These are phyloP conservation scores for Girardinus metallicus DNA, from an alignment of 2,797 vertebrate genomes.

Conservation along the genomic window DNA sequence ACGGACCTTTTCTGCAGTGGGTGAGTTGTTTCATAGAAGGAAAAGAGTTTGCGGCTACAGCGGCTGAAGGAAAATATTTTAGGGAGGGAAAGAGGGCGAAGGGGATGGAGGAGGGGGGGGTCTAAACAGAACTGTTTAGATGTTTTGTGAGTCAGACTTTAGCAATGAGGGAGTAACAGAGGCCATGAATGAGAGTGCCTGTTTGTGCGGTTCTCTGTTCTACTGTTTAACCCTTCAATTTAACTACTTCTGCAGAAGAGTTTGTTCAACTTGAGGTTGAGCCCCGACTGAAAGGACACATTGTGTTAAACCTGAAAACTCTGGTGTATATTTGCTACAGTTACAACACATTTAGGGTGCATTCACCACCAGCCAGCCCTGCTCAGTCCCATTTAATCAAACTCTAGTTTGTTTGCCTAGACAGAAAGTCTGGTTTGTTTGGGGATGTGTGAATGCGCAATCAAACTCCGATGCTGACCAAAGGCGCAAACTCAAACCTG, in stretches of 20 bases:
- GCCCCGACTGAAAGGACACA: conserved; percentile 43
- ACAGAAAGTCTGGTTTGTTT: too few relatives aligned
- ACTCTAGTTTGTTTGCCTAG: too few relatives aligned
- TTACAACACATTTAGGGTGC: too few relatives aligned
- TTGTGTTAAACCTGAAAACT: background rate
- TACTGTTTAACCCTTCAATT: conserved; percentile 67
- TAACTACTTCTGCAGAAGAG: conserved; percentile 54
- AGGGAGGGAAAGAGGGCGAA: background rate
- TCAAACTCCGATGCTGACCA: too few relatives aligned
- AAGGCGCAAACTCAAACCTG: too few relatives aligned
- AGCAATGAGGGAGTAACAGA: conserved; percentile 80
- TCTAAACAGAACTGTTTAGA: conserved; percentile 60
- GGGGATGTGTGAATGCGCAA: too few relatives aligned
- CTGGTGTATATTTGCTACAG: background rate
- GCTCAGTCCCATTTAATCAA: too few relatives aligned
- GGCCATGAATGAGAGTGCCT: conserved; percentile 76
- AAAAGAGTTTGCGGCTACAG: conserved; percentile 44
- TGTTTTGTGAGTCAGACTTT: conserved; percentile 75
- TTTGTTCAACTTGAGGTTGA: conserved; percentile 43
- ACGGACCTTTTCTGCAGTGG: conserved; percentile 34
- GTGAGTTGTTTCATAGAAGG: conserved; percentile 58
- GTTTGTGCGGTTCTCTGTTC: conserved; percentile 76
- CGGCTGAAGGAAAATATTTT: conserved; percentile 1
- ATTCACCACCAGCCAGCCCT: too few relatives aligned
- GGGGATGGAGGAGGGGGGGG: background rate